These are phyloP conservation scores for Alviniconcha strummeri DNA, from an alignment of 2,888 invertebrate genomes.

Conservation along the genomic window DNA sequence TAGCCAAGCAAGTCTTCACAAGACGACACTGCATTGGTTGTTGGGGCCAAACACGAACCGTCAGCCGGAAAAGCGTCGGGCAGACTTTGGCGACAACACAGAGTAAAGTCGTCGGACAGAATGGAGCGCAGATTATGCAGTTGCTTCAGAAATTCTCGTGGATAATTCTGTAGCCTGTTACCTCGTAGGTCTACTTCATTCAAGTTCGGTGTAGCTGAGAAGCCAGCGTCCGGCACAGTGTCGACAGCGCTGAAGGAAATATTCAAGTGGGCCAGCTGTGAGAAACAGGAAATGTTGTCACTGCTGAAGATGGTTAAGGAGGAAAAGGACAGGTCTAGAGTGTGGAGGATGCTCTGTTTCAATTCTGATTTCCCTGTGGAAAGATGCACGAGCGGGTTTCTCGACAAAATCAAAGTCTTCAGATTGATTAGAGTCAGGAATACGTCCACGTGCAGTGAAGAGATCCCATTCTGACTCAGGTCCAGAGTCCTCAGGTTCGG, in stretches of 20 bases:
- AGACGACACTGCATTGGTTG: slow-evolving; percentile 29
- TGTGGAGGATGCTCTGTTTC: not conserved
- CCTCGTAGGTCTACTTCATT: slow-evolving; percentile 28
- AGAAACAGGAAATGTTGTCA: not conserved
- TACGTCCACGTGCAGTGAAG: slow-evolving; percentile 6
- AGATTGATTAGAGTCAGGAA: slow-evolving; percentile 23
- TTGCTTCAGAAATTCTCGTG: not conserved
- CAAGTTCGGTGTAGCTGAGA: slow-evolving; percentile 12
- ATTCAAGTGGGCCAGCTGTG: not conserved
- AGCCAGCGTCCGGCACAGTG: slow-evolving; percentile 1
- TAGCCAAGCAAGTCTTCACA: slow-evolving; percentile 33
- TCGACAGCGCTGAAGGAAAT: slow-evolving; percentile 10
- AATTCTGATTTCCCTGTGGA: not conserved
- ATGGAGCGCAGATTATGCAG: not conserved
- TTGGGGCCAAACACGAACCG: slow-evolving; percentile 6
- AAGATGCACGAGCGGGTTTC: slow-evolving; percentile 7
- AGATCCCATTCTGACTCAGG: slow-evolving; percentile 28
- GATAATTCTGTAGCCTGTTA: not conserved
- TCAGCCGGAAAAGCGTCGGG: slow-evolving; percentile 19
- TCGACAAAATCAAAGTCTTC: slow-evolving; percentile 11
- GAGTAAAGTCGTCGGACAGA: slow-evolving; percentile 26
- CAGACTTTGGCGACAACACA: slow-evolving; percentile 34
- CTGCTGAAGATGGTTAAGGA: not conserved
- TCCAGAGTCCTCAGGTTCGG: slow-evolving; percentile 30
- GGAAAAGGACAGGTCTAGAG: slow-evolving; percentile 6